Evolutionary conservation across 2,888 invertebrate species (phyloP), one percentile per base, ranked within the genome.

Genomic region (Lucinisca nassula): DNA sequence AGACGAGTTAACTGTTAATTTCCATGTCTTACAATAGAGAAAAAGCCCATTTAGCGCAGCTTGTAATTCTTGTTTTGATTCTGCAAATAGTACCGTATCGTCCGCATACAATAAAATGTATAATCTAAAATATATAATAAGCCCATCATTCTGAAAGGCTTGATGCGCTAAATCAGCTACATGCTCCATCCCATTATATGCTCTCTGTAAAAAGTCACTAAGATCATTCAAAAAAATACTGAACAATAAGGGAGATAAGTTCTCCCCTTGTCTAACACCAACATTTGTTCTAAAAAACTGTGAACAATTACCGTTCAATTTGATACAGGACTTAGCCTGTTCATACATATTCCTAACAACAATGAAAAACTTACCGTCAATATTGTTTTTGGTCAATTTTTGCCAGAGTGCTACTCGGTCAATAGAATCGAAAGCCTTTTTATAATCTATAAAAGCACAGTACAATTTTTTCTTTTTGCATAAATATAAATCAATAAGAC

Each of bases 21-120:
- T 12, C 76, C 76, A 51, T 49, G 24, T 51, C 8, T 45, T 17
- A 76, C 76, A 76, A 76, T 76, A 76, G 1, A 27, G 21, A 12
- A n/a, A 17, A 17, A 76, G 30, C 10, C 14, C 21, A 76, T 49
- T 27, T 49, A 76, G 30, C 4, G 14, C 30, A 27, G 37, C 30
- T 21, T 76, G 76, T 21, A 76, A 21, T 27, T 51, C 49, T 27
- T 51, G 6, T 2, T 3, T 12, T 27, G 24, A 14, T 12, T 51
- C 27, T 51, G 27, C 45, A 49, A 76, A 49, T 6, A 76, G 1
- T 12, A 76, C 51, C 4, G 38, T 76, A 27, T 74, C 38, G 35
- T 74, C 74, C 17, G 74, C 74, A 38, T 38, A 74, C 10, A 17
- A 74, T n/a, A 38, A 4, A 38, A 38, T 74, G n/a, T n/a, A n/a